Conservation (phyloP, 2,888 invertebrate species). For the Alentia gelatinosa region DNA sequence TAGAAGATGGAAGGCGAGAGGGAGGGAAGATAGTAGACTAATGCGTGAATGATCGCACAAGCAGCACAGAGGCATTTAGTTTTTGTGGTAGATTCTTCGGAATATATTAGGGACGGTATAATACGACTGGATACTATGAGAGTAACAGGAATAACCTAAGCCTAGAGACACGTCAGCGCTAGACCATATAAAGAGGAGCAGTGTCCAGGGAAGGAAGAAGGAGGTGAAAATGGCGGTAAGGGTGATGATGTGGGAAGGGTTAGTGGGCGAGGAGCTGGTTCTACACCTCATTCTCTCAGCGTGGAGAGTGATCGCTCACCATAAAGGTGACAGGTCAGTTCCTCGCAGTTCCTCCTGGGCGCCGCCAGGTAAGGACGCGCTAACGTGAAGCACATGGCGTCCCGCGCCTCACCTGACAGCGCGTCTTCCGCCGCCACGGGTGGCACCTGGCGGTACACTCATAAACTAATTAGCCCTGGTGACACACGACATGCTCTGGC, state of each 20-base stretch:
- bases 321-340: neutral
- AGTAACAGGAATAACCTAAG: no score
- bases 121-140: no score
- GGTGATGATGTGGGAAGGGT: neutral
- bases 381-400: neutral
- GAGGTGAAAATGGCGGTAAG: neutral
- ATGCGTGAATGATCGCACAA: no score
- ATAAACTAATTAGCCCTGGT: slow-evolving; percentile 10
- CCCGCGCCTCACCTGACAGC: neutral
- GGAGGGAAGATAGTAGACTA: no score
- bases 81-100: no score
- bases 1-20: no score
- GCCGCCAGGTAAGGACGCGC: neutral
- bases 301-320: neutral
- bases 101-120: no score
- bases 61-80: no score
- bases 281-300: neutral
- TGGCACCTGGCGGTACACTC: neutral
- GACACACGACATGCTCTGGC: neutral
- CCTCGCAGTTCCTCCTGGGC: neutral
- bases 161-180: no score
- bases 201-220: no score
- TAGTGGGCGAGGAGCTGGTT: neutral
- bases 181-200: no score
- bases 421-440: neutral